Base-by-base conservation (phyloP, 2,888 invertebrate genomes). In the Caenorhabditis imperialis region DNA sequence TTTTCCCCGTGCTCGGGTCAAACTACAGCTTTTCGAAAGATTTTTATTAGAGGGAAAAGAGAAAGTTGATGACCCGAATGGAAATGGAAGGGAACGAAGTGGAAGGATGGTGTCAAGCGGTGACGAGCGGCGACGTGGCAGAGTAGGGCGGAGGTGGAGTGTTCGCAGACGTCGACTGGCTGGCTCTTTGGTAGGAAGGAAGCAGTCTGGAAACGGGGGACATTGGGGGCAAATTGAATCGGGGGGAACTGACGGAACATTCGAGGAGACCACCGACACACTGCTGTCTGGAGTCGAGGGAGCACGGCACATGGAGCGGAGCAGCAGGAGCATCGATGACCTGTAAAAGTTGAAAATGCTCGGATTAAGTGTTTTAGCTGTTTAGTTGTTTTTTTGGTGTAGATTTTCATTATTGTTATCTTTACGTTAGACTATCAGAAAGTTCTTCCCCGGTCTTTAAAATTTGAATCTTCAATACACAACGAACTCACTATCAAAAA, bases 161-260 rank as follows among this genome's bases (percentile, higher is more conserved):
- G 48, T 58, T 69, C 37, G 73, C 60, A 6, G 62, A 51, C 10
- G 73, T 61, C 14, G 82, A 77, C 20, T 77, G 71, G 20, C 79
- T 81, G 14, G 80, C 82, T 14, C 78, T 65, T 55, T 82, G 82
- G 42, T 82, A 82, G 18, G 79, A 78, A 5, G 82, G 82, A 0
- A 82, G 75, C 5, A 82, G 62, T 30, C 79, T 79, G 67, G 40
- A 77, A 62, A 42, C 20, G 23, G 35, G 35, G 23, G 45, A 62
- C 22, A 12, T 18, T 20, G 1, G 10, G 10, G 14, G n/a, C 16
- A 48, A 37, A 50, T 40, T 22, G n/a, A n/a, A 30, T 48, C 30
- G 23, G 7, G 38, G 12, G 22, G 48, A 58, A 75, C 72, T 47
- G 2, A 79, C 77, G 77, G 77, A 14, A 80, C 74, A 45, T 78